A percentile compares a stretch with the other conserved stretches of the same genome.
Evolutionary conservation across 2,888 invertebrate species (phyloP).

Genomic region (Volucella inanis): DNA sequence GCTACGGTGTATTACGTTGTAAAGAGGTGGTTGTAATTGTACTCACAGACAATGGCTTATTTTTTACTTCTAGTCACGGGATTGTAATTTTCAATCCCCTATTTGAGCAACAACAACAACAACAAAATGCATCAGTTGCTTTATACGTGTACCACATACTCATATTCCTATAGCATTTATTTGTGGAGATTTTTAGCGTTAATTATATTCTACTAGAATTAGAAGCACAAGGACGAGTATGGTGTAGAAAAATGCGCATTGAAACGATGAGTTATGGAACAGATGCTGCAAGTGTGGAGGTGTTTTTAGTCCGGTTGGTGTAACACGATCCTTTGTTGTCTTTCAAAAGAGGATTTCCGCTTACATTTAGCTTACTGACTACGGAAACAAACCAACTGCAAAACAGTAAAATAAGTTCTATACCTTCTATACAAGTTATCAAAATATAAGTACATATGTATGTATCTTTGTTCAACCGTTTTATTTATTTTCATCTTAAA

Average conservation of each 20-base stretch:
- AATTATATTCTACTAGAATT: conserved; percentile 57
- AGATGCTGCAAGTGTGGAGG: conserved; percentile 58
- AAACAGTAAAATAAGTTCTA: conserved; percentile 49
- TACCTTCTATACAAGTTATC: background rate
- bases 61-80: conserved; percentile 35
- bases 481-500: no score
- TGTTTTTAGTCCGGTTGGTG: conserved; percentile 48
- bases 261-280: conserved; percentile 60
- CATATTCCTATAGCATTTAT: conserved; percentile 1
- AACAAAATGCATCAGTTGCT: conserved; percentile 31
- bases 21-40: conserved; percentile 50
- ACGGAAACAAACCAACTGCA: no score
- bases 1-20: background rate
- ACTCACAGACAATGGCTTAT: conserved; percentile 58
- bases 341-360: conserved; percentile 53
- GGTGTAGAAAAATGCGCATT: conserved; percentile 54
- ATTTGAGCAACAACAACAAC: background rate
- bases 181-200: conserved; percentile 57
- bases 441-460: background rate
- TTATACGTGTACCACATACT: background rate
- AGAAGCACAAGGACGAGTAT: conserved; percentile 21
- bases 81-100: conserved; percentile 8
- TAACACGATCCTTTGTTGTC: conserved; percentile 48
- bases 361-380: conserved; percentile 17
- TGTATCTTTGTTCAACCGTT: background rate